Evolutionary conservation across 2,797 vertebrate genomes (phyloP).

Genomic region (Scarus forsteni): DNA sequence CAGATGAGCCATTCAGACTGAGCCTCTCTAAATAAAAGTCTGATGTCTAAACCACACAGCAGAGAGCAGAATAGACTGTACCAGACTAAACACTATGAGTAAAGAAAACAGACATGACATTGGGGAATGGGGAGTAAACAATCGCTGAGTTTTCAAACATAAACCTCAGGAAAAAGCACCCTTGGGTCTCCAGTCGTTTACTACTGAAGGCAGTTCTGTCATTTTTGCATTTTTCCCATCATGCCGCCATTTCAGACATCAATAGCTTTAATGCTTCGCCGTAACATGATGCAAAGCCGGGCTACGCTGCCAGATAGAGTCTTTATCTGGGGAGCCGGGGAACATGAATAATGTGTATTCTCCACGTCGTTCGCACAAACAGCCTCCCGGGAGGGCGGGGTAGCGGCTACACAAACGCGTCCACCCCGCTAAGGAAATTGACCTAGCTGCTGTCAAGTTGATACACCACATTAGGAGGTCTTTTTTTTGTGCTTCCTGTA

Average conservation of each 20-base stretch:
- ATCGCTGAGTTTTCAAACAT: conserved; percentile 57
- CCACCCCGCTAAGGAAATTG: conserved; percentile 66
- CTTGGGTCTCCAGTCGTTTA: conserved; percentile 47
- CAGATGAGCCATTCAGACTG: conserved; percentile 41
- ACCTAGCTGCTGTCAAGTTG: conserved; percentile 65
- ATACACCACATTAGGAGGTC: conserved; percentile 58
- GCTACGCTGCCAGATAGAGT: conserved; percentile 51
- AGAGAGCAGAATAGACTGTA: conserved; percentile 53
- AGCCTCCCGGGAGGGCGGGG: conserved; percentile 58
- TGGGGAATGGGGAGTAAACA: conserved; percentile 68
- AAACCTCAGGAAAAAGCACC: conserved; percentile 61
- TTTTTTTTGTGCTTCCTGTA: conserved; percentile 30
- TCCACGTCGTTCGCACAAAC: conserved; percentile 64
- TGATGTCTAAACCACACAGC: conserved; percentile 52
- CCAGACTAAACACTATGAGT: conserved; percentile 68
- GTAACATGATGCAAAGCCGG: conserved; percentile 64
- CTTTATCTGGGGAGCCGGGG: conserved; percentile 64
- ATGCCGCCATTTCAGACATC: conserved; percentile 67
- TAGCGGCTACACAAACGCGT: conserved; percentile 57
- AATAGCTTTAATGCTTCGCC: conserved; percentile 59
- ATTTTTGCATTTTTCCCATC: conserved; percentile 56
- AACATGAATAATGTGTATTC: conserved; percentile 73
- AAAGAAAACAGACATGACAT: conserved; percentile 55
- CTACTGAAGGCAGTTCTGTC: conserved; percentile 55
- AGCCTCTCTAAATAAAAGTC: conserved; percentile 59